Evolutionary conservation across 1,140 invertebrate genomes (phyloP), one percentile per base, ranked within the genome.

Genomic region (Bombus waltoni): DNA sequence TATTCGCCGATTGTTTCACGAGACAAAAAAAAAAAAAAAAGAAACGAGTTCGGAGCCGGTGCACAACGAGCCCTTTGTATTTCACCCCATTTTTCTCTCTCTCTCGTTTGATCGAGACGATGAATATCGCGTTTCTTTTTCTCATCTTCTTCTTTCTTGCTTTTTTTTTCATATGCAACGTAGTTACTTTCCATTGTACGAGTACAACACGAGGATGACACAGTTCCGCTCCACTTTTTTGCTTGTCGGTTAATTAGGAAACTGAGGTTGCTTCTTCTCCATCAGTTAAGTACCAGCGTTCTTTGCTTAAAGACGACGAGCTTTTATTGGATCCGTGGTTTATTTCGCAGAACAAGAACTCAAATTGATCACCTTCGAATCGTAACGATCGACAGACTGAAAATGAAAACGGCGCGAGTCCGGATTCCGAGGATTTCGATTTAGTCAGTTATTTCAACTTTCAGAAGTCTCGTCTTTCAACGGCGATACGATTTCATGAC

Each of bases 31-130:
- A 70, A 66, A 85, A 65, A 44, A 59, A 65, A 35, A 32, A 62
- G 13, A 53, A 79, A 84, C 76, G 42, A 59, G 15, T 28, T 62
- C 66, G 70, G 57, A 47, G 32, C 22, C 65, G n/a, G 18, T 57
- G 68, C 18, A 85, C 83, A 85, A 85, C 68, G 57, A 42, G 1
- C 8, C 76, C 77, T 70, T 80, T 85, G 77, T 85, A 57, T 65
- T 59, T 72, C 11, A 57, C 53, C 68, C 77, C 42, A 83, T 83
- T 83, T 76, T 38, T 53, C 32, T 42, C 10, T 53, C 10, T 53
- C 38, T 8, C 57, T n/a, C 47, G 53, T 82, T 75, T 40, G 28
- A 83, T 83, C 28, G 1, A 28, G 9, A 11, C 13, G 42, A 35
- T 53, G 10, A 32, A 25, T 35, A 35, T 13, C n/a, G 4, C 40